Evolutionary conservation across 2,113 vertebrate genomes (phyloP), one percentile per base, ranked within the genome.

Genomic region (Menidia beryllina): DNA sequence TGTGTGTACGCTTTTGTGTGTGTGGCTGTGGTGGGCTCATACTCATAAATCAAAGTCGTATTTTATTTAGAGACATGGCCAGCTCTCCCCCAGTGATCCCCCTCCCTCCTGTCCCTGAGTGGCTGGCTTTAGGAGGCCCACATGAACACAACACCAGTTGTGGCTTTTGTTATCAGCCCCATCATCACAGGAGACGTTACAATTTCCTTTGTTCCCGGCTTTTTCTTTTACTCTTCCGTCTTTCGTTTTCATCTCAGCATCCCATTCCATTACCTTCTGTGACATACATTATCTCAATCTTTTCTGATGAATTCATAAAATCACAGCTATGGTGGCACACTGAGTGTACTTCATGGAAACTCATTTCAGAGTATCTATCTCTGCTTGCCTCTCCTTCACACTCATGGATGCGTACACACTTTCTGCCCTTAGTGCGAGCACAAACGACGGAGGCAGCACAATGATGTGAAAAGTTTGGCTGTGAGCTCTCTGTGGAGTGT

Each of bases 241-340:
- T 79, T 87, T 86, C 73, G 82, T 82, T 89, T 68, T 41, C 21
- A 79, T 74, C 39, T 38, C 66, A 61, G 60, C 77, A 67, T 62
- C 77, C 66, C 13, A 34, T 67, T 72, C 67, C 69, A 61, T 73
- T 76, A 81, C 83, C 71, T 84, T 82, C 79, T 25, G 66, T 88
- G 89, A 86, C 89, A 90, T 84, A 85, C 88, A 91, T 85, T 89
- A 81, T 85, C 81, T 82, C 86, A 84, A 77, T 82, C 79, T 84
- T 88, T 89, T 83, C 77, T 89, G 86, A 89, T 86, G 79, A 88
- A 90, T 88, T 91, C 89, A 89, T 89, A 77, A 91, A 89, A 88
- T 79, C 76, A 72, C 61, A 66, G 61, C 70, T 54, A 81, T 70
- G 88, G 88, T 84, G 71, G 74, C 79, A 74, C 75, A 81, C 79